These are phyloP conservation scores for Argyrosomus japonicus DNA, from an alignment of 2,113 vertebrate species.

Conservation along the genomic window DNA sequence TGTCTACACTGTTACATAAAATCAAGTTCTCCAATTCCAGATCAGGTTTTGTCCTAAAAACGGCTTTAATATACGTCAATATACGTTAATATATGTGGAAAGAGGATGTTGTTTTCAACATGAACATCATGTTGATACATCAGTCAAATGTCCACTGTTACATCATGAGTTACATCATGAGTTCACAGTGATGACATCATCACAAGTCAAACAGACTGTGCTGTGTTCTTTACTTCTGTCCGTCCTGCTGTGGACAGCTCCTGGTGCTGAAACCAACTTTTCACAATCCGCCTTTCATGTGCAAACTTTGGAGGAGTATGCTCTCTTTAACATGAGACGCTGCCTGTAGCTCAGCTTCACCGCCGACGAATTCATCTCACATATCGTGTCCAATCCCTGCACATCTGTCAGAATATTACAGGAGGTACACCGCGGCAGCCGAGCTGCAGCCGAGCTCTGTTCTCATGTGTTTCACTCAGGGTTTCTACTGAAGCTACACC, in stretches of 20 bases:
- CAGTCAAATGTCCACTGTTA: too few species aligned
- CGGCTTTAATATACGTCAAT: neutral
- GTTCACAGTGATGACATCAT: neutral
- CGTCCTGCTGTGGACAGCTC: conserved; percentile 6
- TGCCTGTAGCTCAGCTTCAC: neutral
- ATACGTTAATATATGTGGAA: too few species aligned
- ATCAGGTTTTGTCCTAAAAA: neutral
- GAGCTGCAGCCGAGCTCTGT: neutral
- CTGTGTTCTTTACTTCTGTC: neutral
- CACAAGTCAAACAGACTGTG: neutral
- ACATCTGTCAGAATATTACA: neutral
- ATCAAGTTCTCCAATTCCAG: too few species aligned
- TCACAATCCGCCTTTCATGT: neutral
- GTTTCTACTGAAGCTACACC: too few species aligned
- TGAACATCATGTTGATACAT: neutral
- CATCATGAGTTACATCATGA: too few species aligned
- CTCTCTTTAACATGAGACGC: neutral
- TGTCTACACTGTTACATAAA: too few species aligned
- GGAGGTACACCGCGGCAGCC: neutral
- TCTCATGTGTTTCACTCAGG: neutral
- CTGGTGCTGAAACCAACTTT: conserved; percentile 8
- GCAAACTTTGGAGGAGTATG: neutral
- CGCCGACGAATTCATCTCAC: too few species aligned
- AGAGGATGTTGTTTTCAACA: neutral
- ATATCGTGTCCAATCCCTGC: neutral